phyloP scores from a whole-genome alignment of 1,140 invertebrate genomes.

The Heliconius hewitsoni region DNA sequence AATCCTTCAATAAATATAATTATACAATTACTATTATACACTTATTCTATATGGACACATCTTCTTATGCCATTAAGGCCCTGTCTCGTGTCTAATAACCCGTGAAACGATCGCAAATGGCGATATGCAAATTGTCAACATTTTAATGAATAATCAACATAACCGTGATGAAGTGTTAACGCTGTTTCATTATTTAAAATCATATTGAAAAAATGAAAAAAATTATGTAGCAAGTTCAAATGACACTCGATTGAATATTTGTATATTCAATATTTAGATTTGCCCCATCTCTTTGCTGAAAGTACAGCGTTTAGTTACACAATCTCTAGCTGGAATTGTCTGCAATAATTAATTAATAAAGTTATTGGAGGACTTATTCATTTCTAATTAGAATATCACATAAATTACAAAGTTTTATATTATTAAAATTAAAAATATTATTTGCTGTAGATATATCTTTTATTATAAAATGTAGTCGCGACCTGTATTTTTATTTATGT shows the following conservation, averaged over 20 bases:
- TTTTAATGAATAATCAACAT: constrained; percentile 21
- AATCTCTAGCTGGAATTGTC: too few relatives aligned
- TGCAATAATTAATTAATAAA: too few relatives aligned
- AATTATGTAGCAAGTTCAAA: not conserved
- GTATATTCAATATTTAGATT: too few relatives aligned
- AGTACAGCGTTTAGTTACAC: too few relatives aligned
- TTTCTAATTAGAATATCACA: too few relatives aligned
- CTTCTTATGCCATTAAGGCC: not conserved
- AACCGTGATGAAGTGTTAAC: constrained; percentile 5
- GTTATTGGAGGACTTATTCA: too few relatives aligned
- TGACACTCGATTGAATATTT: not conserved
- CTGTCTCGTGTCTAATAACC: constrained; percentile 19
- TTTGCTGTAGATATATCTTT: too few relatives aligned
- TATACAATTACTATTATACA: not conserved
- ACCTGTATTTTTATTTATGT: too few relatives aligned
- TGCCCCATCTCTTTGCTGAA: too few relatives aligned
- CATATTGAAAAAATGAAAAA: not conserved
- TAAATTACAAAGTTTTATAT: too few relatives aligned
- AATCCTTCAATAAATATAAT: not conserved
- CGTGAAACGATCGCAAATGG: constrained; percentile 13
- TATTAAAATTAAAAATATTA: too few relatives aligned
- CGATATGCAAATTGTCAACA: constrained; percentile 14
- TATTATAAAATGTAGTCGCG: too few relatives aligned
- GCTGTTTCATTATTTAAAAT: constrained; percentile 9
- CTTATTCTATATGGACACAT: not conserved